A percentile compares a stretch with the other conserved stretches of the same genome.
These are phyloP conservation scores for Malurus cyaneus DNA, from an alignment of 2,113 vertebrate species.

Conservation along the genomic window DNA sequence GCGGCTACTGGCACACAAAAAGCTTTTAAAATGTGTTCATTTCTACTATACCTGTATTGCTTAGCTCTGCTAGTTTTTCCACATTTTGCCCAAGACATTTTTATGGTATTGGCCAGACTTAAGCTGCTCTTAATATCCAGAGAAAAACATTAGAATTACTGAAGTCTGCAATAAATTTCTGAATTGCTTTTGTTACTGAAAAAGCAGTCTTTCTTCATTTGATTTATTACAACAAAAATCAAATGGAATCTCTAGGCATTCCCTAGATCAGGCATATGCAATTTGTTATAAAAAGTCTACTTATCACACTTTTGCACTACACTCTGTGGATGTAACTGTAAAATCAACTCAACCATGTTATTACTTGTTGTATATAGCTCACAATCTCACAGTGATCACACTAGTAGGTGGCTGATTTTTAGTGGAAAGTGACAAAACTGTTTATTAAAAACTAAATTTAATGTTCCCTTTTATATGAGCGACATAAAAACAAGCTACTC, in stretches of 20 bases:
- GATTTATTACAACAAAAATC: conserved; percentile 80
- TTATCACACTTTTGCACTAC: conserved; percentile 54
- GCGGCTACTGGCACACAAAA: conserved; percentile 11
- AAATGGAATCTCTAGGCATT: conserved; percentile 73
- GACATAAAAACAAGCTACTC: conserved; percentile 55
- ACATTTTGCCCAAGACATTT: conserved; percentile 66
- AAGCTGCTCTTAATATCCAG: conserved; percentile 66
- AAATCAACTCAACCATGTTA: conserved; percentile 71
- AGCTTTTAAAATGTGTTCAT: background rate
- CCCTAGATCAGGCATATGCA: conserved; percentile 56
- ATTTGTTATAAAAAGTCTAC: conserved; percentile 64
- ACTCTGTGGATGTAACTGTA: conserved; percentile 75
- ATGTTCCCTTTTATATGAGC: conserved; percentile 62
- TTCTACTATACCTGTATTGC: conserved; percentile 32
- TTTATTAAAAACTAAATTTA: conserved; percentile 72
- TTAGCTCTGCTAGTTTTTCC: conserved; percentile 62
- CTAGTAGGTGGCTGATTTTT: conserved; percentile 59
- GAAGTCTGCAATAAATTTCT: conserved; percentile 69
- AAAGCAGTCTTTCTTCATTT: conserved; percentile 66
- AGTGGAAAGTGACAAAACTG: conserved; percentile 61
- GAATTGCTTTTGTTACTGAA: conserved; percentile 68
- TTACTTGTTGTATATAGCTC: conserved; percentile 71
- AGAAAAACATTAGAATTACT: conserved; percentile 74
- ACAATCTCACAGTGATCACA: conserved; percentile 63
- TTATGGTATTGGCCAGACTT: conserved; percentile 73